Conservation (phyloP, 2,888 invertebrate genomes). For the Apotomis turbidana region DNA sequence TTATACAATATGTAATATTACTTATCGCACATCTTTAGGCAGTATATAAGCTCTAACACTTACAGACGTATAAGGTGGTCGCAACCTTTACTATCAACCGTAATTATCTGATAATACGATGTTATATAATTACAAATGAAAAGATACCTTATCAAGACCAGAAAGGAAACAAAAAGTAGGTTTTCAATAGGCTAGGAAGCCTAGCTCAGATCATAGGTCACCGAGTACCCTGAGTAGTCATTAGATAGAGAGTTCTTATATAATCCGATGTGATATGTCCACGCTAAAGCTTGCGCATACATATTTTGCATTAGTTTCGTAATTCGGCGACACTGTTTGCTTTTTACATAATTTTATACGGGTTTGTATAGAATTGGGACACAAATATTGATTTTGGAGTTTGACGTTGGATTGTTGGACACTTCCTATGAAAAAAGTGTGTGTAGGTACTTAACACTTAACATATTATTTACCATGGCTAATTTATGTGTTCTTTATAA, state of each 20-base stretch:
- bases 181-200: conserved; percentile 32
- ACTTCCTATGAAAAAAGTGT: too few relatives aligned
- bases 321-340: conserved; percentile 31
- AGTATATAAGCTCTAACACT: neutral
- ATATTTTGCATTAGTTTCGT: conserved; percentile 40
- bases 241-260: conserved; percentile 37
- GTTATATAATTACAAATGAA: neutral
- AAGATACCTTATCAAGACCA: neutral
- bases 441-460: too few relatives aligned
- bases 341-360: conserved; percentile 37
- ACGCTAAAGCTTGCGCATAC: conserved; percentile 20
- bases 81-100: neutral
- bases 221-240: conserved; percentile 34
- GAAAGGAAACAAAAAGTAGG: conserved; percentile 22
- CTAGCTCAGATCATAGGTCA: conserved; percentile 39
- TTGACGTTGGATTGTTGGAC: neutral
- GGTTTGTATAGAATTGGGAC: conserved; percentile 19
- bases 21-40: neutral
- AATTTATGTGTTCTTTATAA: too few relatives aligned
- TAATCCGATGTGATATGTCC: conserved; percentile 31
- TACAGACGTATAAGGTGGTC: neutral
- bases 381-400: conserved; percentile 8
- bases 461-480: too few relatives aligned
- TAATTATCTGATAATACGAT: neutral
- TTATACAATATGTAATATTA: neutral